Base-by-base conservation (phyloP, 2,113 vertebrate genomes). In the Melanostigma gelatinosum region DNA sequence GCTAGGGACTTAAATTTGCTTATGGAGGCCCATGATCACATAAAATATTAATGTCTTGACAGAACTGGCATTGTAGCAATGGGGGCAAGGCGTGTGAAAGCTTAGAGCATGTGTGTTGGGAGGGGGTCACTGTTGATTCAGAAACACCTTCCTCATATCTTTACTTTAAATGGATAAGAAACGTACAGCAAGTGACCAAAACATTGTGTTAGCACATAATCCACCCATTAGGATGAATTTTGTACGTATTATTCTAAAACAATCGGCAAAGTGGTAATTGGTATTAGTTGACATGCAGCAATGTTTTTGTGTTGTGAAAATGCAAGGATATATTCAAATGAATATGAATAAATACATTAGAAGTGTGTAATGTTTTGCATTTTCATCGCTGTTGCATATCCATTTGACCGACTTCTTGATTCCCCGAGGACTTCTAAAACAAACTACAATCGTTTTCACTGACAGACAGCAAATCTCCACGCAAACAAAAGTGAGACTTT, bases 31-130 rank as follows among this genome's bases (percentile, higher is more conserved):
- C 92, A 93, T 96, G 96, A 98, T 89, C 88, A 70, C 95, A 99
- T 99, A 91, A 98, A 99, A 98, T 98, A 98, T 99, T 98, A 94
- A 96, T 90, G 87, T 88, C 93, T 93, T 94, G 92, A 92, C 94
- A 92, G 90, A 95, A 90, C 90, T 95, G 91, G 94, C 93, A 95
- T 94, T 91, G 95, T 93, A 57, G 91, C 91, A 88, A 95, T 95
- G 96, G 95, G 94, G 94, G 87, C 95, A 92, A 90, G 90, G 94
- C 89, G 76, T 91, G 92, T 93, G 92, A 95, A 94, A 78, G 81
- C 82, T 10, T 8, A 34, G 60, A 83, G 67, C 67, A 24, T 29
- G 50, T 36, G 79, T 70, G 78, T 24, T 32, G 64, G 80, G 75
- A 65, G 34, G 67, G 85, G 85, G 90, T 79, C 86, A 83, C 71